phyloP scores from a whole-genome alignment of 2,888 invertebrate species.

The Incurvaria masculella region DNA sequence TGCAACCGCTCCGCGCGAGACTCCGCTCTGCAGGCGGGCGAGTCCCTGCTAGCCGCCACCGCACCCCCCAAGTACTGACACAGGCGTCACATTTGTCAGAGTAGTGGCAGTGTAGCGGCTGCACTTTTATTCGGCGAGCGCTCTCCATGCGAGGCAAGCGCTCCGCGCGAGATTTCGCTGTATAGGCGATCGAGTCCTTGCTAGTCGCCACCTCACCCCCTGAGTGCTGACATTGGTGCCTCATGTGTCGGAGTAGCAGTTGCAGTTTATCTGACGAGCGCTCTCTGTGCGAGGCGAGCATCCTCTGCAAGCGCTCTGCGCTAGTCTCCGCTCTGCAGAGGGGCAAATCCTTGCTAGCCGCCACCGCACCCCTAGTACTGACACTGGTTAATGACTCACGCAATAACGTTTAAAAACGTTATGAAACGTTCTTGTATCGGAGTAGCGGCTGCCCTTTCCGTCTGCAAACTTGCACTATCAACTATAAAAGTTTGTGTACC shows the following conservation, averaged over 20 bases:
- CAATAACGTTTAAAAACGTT: no score
- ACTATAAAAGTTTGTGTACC: no score
- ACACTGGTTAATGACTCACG: no score
- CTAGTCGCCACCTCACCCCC: constrained; percentile 39
- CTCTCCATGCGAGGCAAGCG: constrained; percentile 44
- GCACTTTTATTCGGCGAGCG: no score
- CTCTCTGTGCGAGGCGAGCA: constrained; percentile 42
- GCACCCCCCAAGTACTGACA: constrained; percentile 46
- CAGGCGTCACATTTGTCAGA: no score
- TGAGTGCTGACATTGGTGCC: constrained; percentile 34
- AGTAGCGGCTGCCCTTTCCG: no score
- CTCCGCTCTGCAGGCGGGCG: constrained; percentile 24
- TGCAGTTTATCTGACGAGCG: constrained; percentile 52
- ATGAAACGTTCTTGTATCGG: no score
- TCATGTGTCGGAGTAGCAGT: constrained; percentile 47
- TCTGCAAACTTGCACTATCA: no score
- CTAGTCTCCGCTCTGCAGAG: constrained; percentile 17
- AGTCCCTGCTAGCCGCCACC: constrained; percentile 35
- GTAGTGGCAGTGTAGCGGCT: no score
- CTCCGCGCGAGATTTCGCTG: constrained; percentile 20
- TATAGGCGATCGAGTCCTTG: constrained; percentile 29
- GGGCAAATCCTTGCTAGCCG: constrained; percentile 35
- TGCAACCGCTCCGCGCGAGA: constrained; percentile 33
- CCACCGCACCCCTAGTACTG: constrained; percentile 47
- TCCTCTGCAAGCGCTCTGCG: constrained; percentile 44